Evolutionary conservation across 2,888 invertebrate genomes (phyloP).

Genomic region (Agrotis segetum): DNA sequence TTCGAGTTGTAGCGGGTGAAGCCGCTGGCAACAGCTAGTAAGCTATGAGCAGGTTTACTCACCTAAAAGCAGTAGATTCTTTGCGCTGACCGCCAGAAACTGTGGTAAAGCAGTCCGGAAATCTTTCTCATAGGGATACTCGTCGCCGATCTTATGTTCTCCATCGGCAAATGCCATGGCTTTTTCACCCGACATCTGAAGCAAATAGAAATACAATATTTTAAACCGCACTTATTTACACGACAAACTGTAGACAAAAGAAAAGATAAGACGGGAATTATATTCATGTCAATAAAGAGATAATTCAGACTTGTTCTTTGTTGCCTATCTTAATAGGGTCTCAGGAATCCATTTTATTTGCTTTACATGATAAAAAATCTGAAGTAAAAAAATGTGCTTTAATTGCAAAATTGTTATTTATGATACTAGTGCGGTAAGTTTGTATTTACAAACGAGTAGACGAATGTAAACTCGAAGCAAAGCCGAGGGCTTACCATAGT

Average conservation of each 20-base stretch:
- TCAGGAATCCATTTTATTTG: neutral
- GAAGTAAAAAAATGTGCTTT: too few relatives aligned
- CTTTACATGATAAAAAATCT: too few relatives aligned
- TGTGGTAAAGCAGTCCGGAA: slow-evolving; percentile 93
- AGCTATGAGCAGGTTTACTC: slow-evolving; percentile 61
- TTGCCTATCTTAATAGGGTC: neutral
- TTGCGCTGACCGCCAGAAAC: slow-evolving; percentile 94
- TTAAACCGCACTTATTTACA: slow-evolving; percentile 22
- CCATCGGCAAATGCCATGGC: slow-evolving; percentile 48
- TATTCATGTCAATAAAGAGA: slow-evolving; percentile 26
- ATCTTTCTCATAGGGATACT: slow-evolving; percentile 83
- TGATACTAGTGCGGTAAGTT: too few relatives aligned
- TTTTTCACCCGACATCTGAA: slow-evolving; percentile 70
- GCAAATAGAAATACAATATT: slow-evolving; percentile 30
- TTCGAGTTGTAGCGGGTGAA: too few relatives aligned
- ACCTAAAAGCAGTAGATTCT: slow-evolving; percentile 94
- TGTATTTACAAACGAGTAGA: too few relatives aligned
- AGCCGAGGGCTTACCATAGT: too few relatives aligned
- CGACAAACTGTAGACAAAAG: slow-evolving; percentile 21
- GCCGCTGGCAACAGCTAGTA: too few relatives aligned
- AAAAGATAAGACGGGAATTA: slow-evolving; percentile 29
- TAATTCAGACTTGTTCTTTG: slow-evolving; percentile 30
- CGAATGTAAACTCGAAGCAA: too few relatives aligned
- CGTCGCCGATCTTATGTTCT: slow-evolving; percentile 41
- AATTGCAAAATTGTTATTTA: too few relatives aligned